Conservation (phyloP, 2,888 invertebrate genomes). For the Pseudococcus longispinus region DNA sequence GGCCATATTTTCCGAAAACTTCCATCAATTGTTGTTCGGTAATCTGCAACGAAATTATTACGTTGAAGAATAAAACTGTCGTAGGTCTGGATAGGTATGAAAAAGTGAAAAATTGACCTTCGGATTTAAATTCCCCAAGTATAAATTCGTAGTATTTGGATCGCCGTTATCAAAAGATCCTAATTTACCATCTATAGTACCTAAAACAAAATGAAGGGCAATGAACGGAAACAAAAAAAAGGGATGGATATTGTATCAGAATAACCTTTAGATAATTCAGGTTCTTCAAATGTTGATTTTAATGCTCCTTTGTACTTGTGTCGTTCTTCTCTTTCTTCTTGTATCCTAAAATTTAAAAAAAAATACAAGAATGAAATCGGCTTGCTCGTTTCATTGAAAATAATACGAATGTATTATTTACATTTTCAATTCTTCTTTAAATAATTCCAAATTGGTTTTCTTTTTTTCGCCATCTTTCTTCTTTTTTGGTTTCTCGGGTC, state of each 20-base stretch:
- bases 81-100: too few relatives aligned
- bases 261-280: conserved; percentile 59
- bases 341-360: conserved; percentile 75
- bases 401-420: conserved; percentile 62
- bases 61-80: neutral
- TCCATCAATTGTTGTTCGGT: conserved; percentile 97
- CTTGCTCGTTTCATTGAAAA: neutral
- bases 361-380: neutral
- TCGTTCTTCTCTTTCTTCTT: conserved; percentile 95
- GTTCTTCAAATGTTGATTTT: conserved; percentile 64
- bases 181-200: conserved; percentile 57
- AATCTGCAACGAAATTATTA: conserved; percentile 69
- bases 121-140: conserved; percentile 95
- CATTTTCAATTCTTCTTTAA: conserved; percentile 97
- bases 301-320: conserved; percentile 85
- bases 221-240: conserved; percentile 1
- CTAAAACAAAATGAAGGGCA: neutral
- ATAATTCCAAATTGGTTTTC: conserved; percentile 95
- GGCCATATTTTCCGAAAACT: conserved; percentile 96
- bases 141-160: conserved; percentile 96
- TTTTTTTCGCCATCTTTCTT: conserved; percentile 85
- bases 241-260: neutral
- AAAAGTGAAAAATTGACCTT: conserved; percentile 70
- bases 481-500: conserved; percentile 69
- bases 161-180: conserved; percentile 95